These are phyloP conservation scores for Cremastinae sp. DNA, from an alignment of 2,888 invertebrate species.

Conservation along the genomic window DNA sequence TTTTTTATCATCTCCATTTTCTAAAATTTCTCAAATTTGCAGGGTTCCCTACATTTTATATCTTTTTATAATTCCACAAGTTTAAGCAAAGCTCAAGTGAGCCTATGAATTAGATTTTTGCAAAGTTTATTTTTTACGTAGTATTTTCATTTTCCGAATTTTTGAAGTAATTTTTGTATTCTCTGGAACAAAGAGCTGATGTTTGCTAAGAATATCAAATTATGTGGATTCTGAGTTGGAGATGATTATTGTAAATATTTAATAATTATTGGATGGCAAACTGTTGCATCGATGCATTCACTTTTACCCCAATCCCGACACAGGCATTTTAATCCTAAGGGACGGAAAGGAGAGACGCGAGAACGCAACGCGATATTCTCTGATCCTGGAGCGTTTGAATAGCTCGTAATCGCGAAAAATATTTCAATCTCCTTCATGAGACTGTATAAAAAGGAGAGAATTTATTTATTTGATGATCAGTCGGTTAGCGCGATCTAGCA, in stretches of 20 bases:
- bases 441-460: constrained; percentile 44
- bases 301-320: constrained; percentile 16
- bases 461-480: constrained; percentile 39
- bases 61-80: too few species aligned
- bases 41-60: too few species aligned
- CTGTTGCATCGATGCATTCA: constrained; percentile 33
- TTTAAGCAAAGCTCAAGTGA: too few species aligned
- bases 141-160: too few species aligned
- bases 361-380: constrained; percentile 41
- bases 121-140: too few species aligned
- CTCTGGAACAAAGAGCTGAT: too few species aligned
- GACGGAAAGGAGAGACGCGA: constrained; percentile 36
- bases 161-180: too few species aligned
- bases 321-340: constrained; percentile 46
- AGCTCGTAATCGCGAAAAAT: constrained; percentile 21
- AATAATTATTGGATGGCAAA: constrained; percentile 55
- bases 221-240: neutral
- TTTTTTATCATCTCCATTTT: too few species aligned
- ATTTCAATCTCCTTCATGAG: constrained; percentile 1
- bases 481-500: constrained; percentile 42
- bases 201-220: neutral
- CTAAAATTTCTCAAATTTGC: too few species aligned
- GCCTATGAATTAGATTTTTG: too few species aligned
- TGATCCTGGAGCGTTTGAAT: constrained; percentile 29
- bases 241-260: constrained; percentile 34